Evolutionary conservation across 2,797 vertebrate species (phyloP).

Genomic region (Natrix natrix): DNA sequence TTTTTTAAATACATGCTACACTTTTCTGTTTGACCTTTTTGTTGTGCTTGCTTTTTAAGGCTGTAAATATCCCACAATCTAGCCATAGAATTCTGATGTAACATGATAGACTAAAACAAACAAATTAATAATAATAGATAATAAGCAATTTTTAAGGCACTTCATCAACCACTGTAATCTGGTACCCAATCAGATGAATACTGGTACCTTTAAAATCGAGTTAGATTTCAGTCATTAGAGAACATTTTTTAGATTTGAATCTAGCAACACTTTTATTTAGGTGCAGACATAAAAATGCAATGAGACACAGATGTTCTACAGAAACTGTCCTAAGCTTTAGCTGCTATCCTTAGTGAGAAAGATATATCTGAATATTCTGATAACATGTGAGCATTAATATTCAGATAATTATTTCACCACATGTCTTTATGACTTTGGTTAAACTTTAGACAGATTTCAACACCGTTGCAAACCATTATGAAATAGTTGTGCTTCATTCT

Average conservation of each 20-base stretch:
- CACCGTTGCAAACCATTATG: background rate
- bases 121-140: background rate
- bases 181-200: background rate
- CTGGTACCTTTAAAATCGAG: background rate
- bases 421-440: background rate
- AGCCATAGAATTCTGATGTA: background rate
- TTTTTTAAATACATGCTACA: background rate
- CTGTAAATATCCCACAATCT: background rate
- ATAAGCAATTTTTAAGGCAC: background rate
- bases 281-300: background rate
- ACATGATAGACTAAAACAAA: background rate
- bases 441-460: background rate
- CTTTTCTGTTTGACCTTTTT: background rate
- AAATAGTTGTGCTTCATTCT: slow-evolving; percentile 1
- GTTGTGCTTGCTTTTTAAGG: background rate
- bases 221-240: background rate
- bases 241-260: background rate
- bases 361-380: background rate
- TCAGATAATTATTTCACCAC: background rate
- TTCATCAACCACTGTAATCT: background rate
- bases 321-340: background rate
- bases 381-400: background rate
- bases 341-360: background rate
- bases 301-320: background rate
- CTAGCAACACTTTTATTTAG: background rate